Base-by-base conservation (phyloP, 2,888 invertebrate genomes). In the Ellobium chinense region DNA sequence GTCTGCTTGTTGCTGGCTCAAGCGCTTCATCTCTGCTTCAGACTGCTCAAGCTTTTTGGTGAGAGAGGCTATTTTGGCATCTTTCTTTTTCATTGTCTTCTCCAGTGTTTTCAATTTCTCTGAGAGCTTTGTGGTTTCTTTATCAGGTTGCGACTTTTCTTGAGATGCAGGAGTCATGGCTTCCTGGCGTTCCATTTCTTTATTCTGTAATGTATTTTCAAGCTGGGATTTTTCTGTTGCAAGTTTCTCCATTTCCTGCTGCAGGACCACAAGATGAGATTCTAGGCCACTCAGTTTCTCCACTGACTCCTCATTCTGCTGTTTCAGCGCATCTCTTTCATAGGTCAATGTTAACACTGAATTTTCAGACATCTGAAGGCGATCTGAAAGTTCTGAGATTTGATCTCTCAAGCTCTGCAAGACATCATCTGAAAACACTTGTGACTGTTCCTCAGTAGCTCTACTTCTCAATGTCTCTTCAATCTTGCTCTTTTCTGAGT, bases 51-150 rank as follows among this genome's bases (percentile, higher is more conserved):
- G 58, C 72, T 85, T 81, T 39, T 88, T 87, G 27, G 77, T 80
- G 5, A 80, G 34, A n/a, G 78, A 73, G n/a, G 39, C 73, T 29
- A 89, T 77, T 84, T 88, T 87, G 34, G 86, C 85, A 80, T 90
- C 88, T 82, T 89, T 89, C 34, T 85, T 85, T 46, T 81, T 84
- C 36, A 86, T 12, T 24, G 54, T 46, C 46, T 82, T 82, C 68
- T 87, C 84, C 73, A 83, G 34, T 9, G 46, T 18, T 36, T n/a
- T 78, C n/a, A 46, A 46, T 54, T 72, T 62, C 31, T 60, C 65
- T 37, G 62, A 27, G 31, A 81, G 63, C 37, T 81, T 37, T 27
- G 21, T 9, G 21, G 27, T 12, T 62, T 62, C 54, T 24, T 37
- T 9, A 36, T 39, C 39, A 29, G 14, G 27, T 27, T 3, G 27